Percentiles rank a stretch among this genome's conserved stretches.
phyloP scores from a whole-genome alignment of 1,140 invertebrate genomes.

The Callitettix versicolor region DNA sequence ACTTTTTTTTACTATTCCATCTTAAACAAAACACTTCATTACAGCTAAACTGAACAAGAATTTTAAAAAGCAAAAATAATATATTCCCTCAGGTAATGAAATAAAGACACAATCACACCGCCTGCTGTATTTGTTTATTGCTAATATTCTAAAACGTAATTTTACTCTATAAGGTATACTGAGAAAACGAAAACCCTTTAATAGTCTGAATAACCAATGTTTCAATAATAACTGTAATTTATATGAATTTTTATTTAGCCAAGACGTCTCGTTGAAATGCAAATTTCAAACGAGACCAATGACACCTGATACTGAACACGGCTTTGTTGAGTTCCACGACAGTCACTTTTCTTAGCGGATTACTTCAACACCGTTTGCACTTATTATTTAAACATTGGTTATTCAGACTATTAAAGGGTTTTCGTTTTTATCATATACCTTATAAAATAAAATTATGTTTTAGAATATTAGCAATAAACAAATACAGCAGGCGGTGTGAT shows the following conservation, averaged over 20 bases:
- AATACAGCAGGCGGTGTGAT: not conserved
- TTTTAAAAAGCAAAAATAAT: no score
- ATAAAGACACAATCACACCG: not conserved
- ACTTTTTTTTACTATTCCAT: no score
- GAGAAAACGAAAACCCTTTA: slow-evolving; percentile 6
- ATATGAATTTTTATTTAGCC: not conserved
- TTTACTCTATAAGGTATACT: slow-evolving; percentile 11
- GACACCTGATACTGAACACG: no score
- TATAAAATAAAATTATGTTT: slow-evolving; percentile 4
- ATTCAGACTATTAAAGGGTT: slow-evolving; percentile 2
- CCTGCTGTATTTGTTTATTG: slow-evolving; percentile 1
- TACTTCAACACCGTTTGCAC: slow-evolving; percentile 40
- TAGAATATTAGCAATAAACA: not conserved
- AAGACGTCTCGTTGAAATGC: not conserved
- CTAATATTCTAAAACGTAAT: not conserved
- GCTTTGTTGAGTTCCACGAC: not conserved
- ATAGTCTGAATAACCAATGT: not conserved
- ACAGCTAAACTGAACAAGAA: no score
- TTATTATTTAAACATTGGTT: slow-evolving; percentile 1
- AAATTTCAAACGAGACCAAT: no score
- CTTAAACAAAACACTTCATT: no score
- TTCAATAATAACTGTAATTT: not conserved
- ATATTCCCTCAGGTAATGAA: no score
- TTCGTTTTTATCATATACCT: slow-evolving; percentile 12
- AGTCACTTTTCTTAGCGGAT: not conserved